Base-by-base conservation (phyloP, 1,140 invertebrate genomes). In the Trichoplusia ni region DNA sequence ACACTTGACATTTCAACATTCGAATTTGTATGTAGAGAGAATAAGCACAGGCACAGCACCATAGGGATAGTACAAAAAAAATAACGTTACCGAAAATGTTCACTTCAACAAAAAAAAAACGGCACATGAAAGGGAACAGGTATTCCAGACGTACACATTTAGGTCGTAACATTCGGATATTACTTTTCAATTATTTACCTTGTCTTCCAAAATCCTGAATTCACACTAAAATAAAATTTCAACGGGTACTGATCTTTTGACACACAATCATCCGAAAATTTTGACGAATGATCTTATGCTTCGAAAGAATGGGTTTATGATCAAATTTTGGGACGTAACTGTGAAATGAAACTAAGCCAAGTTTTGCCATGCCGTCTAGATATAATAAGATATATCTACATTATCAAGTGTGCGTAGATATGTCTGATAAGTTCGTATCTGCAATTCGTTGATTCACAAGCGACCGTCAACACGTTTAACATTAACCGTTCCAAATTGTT, bases 311-410 rank as follows among this genome's bases (percentile, higher is more conserved):
- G 18, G 4, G 40, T 44, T 11, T 27, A 29, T 49, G n/a, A 13
- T n/a, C n/a, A n/a, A n/a, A n/a, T n/a, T n/a, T n/a, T n/a, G n/a
- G n/a, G n/a, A n/a, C n/a, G n/a, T n/a, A n/a, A n/a, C n/a, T n/a
- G n/a, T n/a, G n/a, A n/a, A n/a, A n/a, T n/a, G n/a, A n/a, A n/a
- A n/a, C n/a, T 11, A 38, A 13, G 16, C 27, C 21, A 18, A 42
- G 37, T 61, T 67, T 40, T 29, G 56, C 60, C 64, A 54, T 49
- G 19, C 31, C 19, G 23, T 23, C 19, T 21, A 58, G 62, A 64
- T 64, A 64, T n/a, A 42, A 47, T 51, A 47, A n/a, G n/a, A n/a
- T n/a, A n/a, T n/a, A n/a, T n/a, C n/a, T 56, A 47, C 29, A 14
- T 33, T 64, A 64, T 64, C 62, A 29, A 47, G 6, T 19, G 19